Conservation (phyloP, 2,888 invertebrate genomes). For the Sylvicola cinctus region DNA sequence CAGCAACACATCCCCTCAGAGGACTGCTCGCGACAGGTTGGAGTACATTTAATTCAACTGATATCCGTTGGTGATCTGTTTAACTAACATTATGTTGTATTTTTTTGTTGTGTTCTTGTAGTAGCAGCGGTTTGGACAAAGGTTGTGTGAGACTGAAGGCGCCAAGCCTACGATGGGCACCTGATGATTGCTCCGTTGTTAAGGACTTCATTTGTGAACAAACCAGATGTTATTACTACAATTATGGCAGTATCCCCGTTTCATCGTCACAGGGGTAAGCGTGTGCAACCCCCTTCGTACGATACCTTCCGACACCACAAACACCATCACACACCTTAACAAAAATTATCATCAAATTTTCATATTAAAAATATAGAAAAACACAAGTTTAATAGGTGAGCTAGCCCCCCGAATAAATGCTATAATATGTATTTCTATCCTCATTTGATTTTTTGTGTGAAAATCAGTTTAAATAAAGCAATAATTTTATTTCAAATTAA, state of each 20-base stretch:
- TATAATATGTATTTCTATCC: no score
- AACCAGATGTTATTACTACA: conserved; percentile 77
- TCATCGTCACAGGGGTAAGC: conserved; percentile 82
- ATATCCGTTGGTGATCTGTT: neutral
- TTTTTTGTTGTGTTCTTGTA: conserved; percentile 21
- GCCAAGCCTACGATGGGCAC: conserved; percentile 61
- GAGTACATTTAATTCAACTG: conserved; percentile 4
- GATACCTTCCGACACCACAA: neutral
- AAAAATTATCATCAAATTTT: neutral
- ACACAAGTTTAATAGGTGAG: conserved; percentile 20
- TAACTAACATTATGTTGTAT: conserved; percentile 1
- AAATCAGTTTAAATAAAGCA: no score
- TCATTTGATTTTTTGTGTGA: no score
- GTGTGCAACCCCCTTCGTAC: neutral
- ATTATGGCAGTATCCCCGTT: conserved; percentile 76
- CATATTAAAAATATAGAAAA: conserved; percentile 4
- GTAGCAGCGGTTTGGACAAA: conserved; percentile 38
- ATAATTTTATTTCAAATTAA: no score
- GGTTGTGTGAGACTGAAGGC: conserved; percentile 62
- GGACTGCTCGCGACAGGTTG: conserved; percentile 47
- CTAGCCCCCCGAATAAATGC: conserved; percentile 26
- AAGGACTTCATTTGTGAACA: conserved; percentile 83
- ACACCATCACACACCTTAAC: conserved; percentile 1
- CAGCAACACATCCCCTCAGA: conserved; percentile 57
- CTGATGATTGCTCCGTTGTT: conserved; percentile 59